Conservation (phyloP, 2,888 invertebrate species). For the Coremacera marginata region DNA sequence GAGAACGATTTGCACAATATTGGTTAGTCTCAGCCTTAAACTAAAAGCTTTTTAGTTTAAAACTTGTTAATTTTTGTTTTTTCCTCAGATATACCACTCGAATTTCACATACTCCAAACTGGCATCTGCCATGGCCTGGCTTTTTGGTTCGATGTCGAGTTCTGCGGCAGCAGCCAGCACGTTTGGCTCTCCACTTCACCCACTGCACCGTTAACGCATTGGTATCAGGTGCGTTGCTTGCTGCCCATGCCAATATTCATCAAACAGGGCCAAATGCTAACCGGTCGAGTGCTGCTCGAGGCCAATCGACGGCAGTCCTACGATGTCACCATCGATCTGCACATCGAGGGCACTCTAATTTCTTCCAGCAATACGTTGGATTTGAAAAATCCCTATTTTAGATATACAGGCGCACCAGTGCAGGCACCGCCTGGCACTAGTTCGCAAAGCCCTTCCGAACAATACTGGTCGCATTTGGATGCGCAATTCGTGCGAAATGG, state of each 20-base stretch:
- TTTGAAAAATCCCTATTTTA: slow-evolving; percentile 98
- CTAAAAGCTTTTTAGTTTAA: neutral
- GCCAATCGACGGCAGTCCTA: slow-evolving; percentile 99
- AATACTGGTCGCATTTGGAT: slow-evolving; percentile 89
- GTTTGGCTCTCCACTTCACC: slow-evolving; percentile 98
- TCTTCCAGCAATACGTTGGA: slow-evolving; percentile 93
- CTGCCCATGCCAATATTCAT: slow-evolving; percentile 94
- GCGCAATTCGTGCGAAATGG: slow-evolving; percentile 73
- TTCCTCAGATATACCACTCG: slow-evolving; percentile 85
- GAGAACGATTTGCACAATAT: slow-evolving; percentile 96
- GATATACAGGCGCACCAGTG: slow-evolving; percentile 93
- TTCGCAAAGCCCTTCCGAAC: slow-evolving; percentile 92
- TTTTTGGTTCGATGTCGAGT: slow-evolving; percentile 99
- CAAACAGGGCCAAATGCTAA: slow-evolving; percentile 91
- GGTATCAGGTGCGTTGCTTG: slow-evolving; percentile 98
- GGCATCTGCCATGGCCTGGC: slow-evolving; percentile 97
- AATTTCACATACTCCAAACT: slow-evolving; percentile 91
- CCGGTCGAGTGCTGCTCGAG: slow-evolving; percentile 87
- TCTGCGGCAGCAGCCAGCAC: slow-evolving; percentile 88
- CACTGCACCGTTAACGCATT: slow-evolving; percentile 97
- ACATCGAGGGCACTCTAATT: slow-evolving; percentile 88
- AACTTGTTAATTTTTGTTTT: neutral
- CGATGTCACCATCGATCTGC: slow-evolving; percentile 96
- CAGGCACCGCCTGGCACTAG: slow-evolving; percentile 93
- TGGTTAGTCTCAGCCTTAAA: slow-evolving; percentile 63